Percentiles rank a stretch among this genome's conserved stretches.
phyloP scores from a whole-genome alignment of 2,113 vertebrate genomes.

The Fulica atra region DNA sequence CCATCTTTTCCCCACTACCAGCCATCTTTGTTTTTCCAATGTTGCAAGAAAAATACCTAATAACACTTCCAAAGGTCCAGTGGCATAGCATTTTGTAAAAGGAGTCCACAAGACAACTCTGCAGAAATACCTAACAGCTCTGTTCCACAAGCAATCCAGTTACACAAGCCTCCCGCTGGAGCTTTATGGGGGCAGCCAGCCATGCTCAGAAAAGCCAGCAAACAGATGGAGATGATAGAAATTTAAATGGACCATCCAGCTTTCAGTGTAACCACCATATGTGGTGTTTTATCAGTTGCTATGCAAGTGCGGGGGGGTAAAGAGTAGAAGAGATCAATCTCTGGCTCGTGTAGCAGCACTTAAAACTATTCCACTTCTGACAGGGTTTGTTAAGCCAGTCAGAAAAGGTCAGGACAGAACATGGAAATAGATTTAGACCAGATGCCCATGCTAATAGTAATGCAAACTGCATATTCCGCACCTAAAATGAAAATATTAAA shows the following conservation, averaged over 20 bases:
- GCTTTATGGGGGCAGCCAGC: not conserved
- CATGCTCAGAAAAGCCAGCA: not conserved
- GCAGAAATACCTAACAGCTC: not conserved
- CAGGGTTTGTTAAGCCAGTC: not conserved
- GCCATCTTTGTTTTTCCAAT: not conserved
- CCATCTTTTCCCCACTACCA: not conserved
- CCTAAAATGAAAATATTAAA: not conserved
- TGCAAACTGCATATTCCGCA: not conserved
- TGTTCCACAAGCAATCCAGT: not conserved
- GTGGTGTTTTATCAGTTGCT: not conserved
- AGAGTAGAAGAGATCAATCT: not conserved
- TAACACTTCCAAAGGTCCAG: not conserved
- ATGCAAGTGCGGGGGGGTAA: not conserved
- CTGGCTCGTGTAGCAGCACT: not conserved
- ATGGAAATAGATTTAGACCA: not conserved
- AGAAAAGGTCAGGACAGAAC: not conserved
- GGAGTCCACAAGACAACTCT: not conserved
- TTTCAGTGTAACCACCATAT: not conserved
- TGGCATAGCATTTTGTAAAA: not conserved
- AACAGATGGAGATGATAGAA: not conserved
- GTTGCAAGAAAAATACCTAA: not conserved
- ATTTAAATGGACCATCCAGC: conserved; percentile 18
- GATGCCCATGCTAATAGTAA: not conserved
- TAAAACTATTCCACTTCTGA: not conserved
- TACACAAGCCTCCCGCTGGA: not conserved